These are phyloP conservation scores for Acrossocheilus wenchowensis DNA, from an alignment of 2,797 vertebrate genomes.

Conservation along the genomic window DNA sequence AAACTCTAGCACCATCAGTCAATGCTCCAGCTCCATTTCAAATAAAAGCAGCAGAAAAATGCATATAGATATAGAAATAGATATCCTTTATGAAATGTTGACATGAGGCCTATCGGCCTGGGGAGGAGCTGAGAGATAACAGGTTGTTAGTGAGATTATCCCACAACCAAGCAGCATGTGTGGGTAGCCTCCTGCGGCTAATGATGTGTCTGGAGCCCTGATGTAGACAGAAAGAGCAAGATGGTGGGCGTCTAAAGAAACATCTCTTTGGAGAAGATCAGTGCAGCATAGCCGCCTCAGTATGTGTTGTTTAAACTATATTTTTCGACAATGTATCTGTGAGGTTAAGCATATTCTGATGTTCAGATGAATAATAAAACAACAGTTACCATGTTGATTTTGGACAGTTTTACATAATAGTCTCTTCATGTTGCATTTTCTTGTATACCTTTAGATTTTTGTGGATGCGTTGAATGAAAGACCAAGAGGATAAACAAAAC, in stretches of 20 bases:
- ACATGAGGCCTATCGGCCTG: conserved; percentile 8
- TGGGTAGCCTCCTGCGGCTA: conserved; percentile 53
- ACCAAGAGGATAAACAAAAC: neutral
- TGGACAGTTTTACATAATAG: neutral
- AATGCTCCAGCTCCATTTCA: neutral
- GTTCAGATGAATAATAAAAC: neutral
- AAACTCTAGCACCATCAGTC: no score
- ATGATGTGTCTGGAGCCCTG: conserved; percentile 50
- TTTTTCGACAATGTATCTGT: neutral
- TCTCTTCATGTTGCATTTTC: neutral
- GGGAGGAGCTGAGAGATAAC: conserved; percentile 21
- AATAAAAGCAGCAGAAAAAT: conserved; percentile 10
- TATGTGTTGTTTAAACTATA: neutral
- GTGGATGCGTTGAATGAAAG: neutral
- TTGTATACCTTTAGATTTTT: neutral
- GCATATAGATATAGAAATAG: conserved; percentile 12
- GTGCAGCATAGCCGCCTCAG: neutral
- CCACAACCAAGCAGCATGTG: conserved; percentile 41
- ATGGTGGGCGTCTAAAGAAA: conserved; percentile 39
- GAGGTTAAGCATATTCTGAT: neutral
- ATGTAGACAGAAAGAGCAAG: conserved; percentile 40
- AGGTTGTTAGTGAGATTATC: conserved; percentile 49
- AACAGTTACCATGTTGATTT: neutral
- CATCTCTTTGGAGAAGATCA: conserved; percentile 35
- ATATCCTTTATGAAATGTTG: neutral